Conservation (phyloP, 1,140 invertebrate genomes). For the Drosophila tsacasi region DNA sequence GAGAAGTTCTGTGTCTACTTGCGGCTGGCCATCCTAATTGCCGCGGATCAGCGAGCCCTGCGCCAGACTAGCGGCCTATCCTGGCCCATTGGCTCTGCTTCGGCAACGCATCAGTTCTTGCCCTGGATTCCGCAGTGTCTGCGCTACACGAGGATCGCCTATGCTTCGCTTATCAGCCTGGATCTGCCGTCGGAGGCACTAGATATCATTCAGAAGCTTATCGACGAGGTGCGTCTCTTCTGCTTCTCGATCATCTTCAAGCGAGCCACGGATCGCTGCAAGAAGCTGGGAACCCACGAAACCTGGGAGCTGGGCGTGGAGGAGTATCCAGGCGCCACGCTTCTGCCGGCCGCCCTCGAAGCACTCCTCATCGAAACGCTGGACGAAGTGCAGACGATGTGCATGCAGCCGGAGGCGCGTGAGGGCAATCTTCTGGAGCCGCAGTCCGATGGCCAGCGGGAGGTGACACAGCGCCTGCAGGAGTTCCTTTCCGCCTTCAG, state of each 20-base stretch:
- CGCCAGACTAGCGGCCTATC: conserved; percentile 80
- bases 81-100: conserved; percentile 85
- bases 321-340: conserved; percentile 85
- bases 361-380: conserved; percentile 93
- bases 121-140: conserved; percentile 93
- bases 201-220: conserved; percentile 92
- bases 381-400: conserved; percentile 94
- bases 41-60: conserved; percentile 84
- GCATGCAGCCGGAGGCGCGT: conserved; percentile 90
- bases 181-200: conserved; percentile 93
- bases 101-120: conserved; percentile 87
- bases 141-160: conserved; percentile 89
- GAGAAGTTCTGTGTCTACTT: conserved; percentile 89
- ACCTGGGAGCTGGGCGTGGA: conserved; percentile 95
- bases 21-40: conserved; percentile 88
- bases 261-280: conserved; percentile 92
- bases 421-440: conserved; percentile 89
- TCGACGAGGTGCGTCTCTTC: conserved; percentile 95
- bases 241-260: conserved; percentile 94
- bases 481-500: conserved; percentile 89
- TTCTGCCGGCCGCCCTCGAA: conserved; percentile 94
- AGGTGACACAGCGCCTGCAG: conserved; percentile 90
- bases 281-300: conserved; percentile 92
- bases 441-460: conserved; percentile 87
- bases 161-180: conserved; percentile 89